Evolutionary conservation across 2,113 vertebrate species (phyloP).

Genomic region (Myotis brandtii): DNA sequence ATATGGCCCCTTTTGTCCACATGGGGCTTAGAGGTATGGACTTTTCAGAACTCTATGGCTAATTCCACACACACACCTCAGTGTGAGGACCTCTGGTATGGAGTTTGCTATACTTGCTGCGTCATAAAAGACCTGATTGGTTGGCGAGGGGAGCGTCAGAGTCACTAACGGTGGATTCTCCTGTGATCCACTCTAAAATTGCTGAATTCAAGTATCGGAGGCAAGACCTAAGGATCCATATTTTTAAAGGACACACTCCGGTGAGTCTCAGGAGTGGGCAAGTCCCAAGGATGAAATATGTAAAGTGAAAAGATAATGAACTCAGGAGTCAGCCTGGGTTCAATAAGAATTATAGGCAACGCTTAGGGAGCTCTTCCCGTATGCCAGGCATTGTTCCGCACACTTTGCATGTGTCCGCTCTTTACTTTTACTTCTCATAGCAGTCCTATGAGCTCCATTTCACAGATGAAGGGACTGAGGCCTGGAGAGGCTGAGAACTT

Average conservation of each 20-base stretch:
- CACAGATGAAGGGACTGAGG: background rate
- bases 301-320: background rate
- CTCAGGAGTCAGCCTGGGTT: background rate
- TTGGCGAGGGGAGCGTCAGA: background rate
- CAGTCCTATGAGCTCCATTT: background rate
- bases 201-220: background rate
- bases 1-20: no score
- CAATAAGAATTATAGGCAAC: fast-evolving
- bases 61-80: no score
- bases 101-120: background rate
- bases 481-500: background rate
- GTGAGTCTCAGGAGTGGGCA: background rate
- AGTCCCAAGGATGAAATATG: background rate
- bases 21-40: background rate
- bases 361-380: fast-evolving
- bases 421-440: background rate
- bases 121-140: background rate
- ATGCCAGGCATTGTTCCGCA: no score
- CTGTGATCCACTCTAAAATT: background rate
- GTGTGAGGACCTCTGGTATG: background rate
- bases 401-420: background rate
- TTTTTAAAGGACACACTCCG: background rate
- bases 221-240: no score
- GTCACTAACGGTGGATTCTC: background rate
- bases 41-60: background rate